phyloP scores from a whole-genome alignment of 1,140 invertebrate genomes.

The fruit fly (Drosophila melanogaster) region Release_6_plus_ISO1_MT NT_037436.4:22373001-22373500 shows the following conservation, averaged over 20 bases:
- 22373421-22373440: slow-evolving; percentile 54
- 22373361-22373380: slow-evolving; percentile 34
- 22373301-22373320: slow-evolving; percentile 48
- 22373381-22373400: slow-evolving; percentile 29
- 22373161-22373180: slow-evolving; percentile 4
- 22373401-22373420: slow-evolving; percentile 69
- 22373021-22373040: slow-evolving; percentile 72
- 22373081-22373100: slow-evolving; percentile 6
- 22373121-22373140: slow-evolving; percentile 31
- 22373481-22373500: slow-evolving; percentile 31
- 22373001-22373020: slow-evolving; percentile 63
- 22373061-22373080: slow-evolving; percentile 19
- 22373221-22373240: slow-evolving; percentile 41
- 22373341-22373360: slow-evolving; percentile 12
- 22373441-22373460: neutral
- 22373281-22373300: slow-evolving; percentile 40
- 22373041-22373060: slow-evolving; percentile 44
- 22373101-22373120: slow-evolving; percentile 20
- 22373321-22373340: slow-evolving; percentile 1
- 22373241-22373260: slow-evolving; percentile 69
- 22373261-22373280: slow-evolving; percentile 44
- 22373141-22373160: slow-evolving; percentile 13
- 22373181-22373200: slow-evolving; percentile 25
- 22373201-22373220: slow-evolving; percentile 61
- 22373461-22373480: slow-evolving; percentile 51